Conservation (phyloP, 2,113 vertebrate genomes). For the Gymnorhina tibicen region DNA sequence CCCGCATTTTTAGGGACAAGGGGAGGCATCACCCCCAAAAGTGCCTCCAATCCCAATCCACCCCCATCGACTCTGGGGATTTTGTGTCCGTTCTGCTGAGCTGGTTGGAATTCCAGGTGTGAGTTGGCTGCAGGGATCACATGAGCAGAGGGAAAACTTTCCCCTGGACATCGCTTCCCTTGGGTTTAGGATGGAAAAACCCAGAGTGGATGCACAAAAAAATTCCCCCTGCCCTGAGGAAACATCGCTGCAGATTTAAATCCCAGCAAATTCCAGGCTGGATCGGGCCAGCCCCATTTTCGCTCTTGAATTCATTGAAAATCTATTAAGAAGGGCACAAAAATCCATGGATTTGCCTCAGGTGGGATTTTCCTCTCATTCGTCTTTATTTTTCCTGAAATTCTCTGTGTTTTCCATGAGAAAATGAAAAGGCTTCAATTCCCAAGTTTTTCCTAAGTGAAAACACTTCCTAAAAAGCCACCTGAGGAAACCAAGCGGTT, state of each 20-base stretch:
- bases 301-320: background rate
- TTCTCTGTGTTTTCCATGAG: background rate
- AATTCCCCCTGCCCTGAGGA: background rate
- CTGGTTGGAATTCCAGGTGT: background rate
- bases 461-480: background rate
- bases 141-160: background rate
- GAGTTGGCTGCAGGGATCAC: background rate
- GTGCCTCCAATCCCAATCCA: background rate
- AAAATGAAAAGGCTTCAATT: background rate
- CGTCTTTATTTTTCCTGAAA: background rate
- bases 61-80: rapidly evolving
- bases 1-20: background rate
- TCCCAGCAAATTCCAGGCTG: background rate
- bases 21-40: rapidly evolving
- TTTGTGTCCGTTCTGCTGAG: background rate
- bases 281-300: background rate
- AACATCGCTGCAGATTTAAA: rapidly evolving
- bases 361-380: background rate
- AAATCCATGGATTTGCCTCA: background rate
- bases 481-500: background rate
- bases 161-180: background rate
- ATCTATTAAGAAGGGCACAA: background rate
- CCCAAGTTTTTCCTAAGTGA: background rate
- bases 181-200: background rate
- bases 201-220: background rate